Base-by-base conservation (phyloP, 2,113 vertebrate genomes). In the Dicaeum eximium region DNA sequence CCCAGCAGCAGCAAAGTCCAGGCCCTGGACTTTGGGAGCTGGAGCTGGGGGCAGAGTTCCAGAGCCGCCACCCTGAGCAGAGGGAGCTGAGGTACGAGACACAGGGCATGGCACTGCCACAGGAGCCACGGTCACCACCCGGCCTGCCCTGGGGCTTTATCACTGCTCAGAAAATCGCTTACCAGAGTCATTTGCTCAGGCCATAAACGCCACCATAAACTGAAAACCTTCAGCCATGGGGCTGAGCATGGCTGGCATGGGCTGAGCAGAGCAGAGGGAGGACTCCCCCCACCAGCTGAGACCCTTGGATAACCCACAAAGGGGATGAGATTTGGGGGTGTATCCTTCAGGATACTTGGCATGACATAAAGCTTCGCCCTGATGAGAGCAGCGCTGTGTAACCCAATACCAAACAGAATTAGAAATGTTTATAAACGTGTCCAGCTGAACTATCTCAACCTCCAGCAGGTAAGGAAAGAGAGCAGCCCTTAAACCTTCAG, bases 91-190 rank as follows among this genome's bases (percentile, higher is more conserved):
- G 51, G 11, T 13, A 5, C 0, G 2, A 50, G 69, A 38, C 20
- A 11, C 0, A 2, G 69, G 3, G 28, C 1, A 3, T 0, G 30
- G 35, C 6, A 0, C 33, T 17, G 45, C 27, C n/a, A 1, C 0
- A 1, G 61, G n/a, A 64, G 13, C 30, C 9, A 0, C 57, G 30
- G 27, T 11, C 23, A 1, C 25, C 38, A 23, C 25, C 27, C 5
- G 0, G 3, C 35, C 37, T 11, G 10, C 1, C 0, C 8, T 1
- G 3, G 0, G 53, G 5, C 24, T 24, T 88, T 88, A 58, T 90
- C 51, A 0, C 37, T 1, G 4, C 0, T 4, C 15, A 38, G 84
- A 33, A 35, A 88, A 86, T 45, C 15, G 10, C 61, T 92, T 35
- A 38, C 38, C 47, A 15, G 45, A 16, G 17, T 44, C 50, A 70